Percentiles rank a stretch among this genome's conserved stretches.
These are phyloP conservation scores for Anguilla pacifica DNA, from an alignment of 2,797 vertebrate genomes.

Conservation along the genomic window DNA sequence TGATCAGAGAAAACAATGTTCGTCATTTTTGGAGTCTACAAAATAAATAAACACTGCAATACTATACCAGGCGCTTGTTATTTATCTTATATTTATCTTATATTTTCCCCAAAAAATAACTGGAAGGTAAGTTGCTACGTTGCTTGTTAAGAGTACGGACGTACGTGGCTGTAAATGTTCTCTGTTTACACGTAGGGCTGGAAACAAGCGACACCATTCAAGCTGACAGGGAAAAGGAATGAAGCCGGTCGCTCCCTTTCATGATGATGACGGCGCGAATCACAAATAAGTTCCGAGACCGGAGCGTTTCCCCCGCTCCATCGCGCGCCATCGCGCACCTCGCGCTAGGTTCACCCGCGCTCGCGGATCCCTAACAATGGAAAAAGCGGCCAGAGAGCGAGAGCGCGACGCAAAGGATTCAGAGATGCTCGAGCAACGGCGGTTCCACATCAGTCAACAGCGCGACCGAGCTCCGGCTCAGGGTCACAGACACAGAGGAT, in stretches of 20 bases:
- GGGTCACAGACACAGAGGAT: not conserved
- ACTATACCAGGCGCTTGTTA: not conserved
- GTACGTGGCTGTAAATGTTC: too few species aligned
- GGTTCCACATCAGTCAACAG: not conserved
- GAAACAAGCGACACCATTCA: not conserved
- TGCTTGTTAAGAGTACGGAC: not conserved
- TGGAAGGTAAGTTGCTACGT: not conserved
- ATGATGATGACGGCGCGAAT: not conserved
- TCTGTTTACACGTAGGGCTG: not conserved
- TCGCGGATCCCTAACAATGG: not conserved
- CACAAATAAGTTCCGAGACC: not conserved
- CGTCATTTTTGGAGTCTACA: not conserved
- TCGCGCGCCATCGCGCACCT: not conserved
- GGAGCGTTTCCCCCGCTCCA: too few species aligned
- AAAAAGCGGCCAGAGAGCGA: not conserved
- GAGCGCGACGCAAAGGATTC: not conserved
- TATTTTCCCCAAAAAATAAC: not conserved
- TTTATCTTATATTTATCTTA: not conserved
- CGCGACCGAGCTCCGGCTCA: too few species aligned
- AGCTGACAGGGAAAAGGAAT: not conserved
- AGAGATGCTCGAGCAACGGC: not conserved
- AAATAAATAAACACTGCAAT: not conserved
- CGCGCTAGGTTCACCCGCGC: not conserved
- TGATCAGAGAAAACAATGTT: not conserved
- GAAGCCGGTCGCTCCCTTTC: not conserved